phyloP scores from a whole-genome alignment of 2,113 vertebrate species.

The Paramisgurnus dabryanus region DNA sequence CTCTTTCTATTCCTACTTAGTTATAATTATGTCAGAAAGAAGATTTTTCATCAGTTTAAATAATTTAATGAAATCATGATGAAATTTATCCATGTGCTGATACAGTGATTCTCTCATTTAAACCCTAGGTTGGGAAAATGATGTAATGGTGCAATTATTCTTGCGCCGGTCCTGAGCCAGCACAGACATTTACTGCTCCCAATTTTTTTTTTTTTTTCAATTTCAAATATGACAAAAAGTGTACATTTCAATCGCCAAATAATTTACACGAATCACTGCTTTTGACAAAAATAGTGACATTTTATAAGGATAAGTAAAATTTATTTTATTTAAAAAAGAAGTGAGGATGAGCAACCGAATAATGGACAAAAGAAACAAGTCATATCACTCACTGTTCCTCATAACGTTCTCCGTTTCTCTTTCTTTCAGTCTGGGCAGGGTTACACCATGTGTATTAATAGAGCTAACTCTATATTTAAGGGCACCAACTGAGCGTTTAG shows the following conservation, averaged over 20 bases:
- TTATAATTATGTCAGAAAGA: background rate
- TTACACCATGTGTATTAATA: constrained; percentile 54
- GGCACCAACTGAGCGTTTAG: constrained; percentile 37
- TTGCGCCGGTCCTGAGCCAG: background rate
- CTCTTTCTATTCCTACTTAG: background rate
- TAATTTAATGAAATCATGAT: background rate
- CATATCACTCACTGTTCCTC: background rate
- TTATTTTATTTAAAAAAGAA: too few species aligned
- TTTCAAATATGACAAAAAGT: too few species aligned
- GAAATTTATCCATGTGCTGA: constrained; percentile 5
- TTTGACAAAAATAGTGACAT: too few species aligned
- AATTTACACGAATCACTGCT: too few species aligned
- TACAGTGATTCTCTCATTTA: constrained; percentile 23
- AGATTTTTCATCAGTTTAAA: background rate
- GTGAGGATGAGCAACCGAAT: background rate
- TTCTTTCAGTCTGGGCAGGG: constrained; percentile 40
- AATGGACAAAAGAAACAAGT: background rate
- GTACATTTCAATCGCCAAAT: too few species aligned
- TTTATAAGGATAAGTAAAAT: too few species aligned
- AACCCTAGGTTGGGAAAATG: constrained; percentile 23
- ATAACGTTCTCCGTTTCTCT: background rate
- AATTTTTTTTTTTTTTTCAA: too few species aligned
- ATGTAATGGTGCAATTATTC: constrained; percentile 46
- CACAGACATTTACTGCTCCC: background rate
- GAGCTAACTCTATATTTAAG: constrained; percentile 51